phyloP scores from a whole-genome alignment of 1,140 invertebrate genomes.

The Frieseomelitta varia region DNA sequence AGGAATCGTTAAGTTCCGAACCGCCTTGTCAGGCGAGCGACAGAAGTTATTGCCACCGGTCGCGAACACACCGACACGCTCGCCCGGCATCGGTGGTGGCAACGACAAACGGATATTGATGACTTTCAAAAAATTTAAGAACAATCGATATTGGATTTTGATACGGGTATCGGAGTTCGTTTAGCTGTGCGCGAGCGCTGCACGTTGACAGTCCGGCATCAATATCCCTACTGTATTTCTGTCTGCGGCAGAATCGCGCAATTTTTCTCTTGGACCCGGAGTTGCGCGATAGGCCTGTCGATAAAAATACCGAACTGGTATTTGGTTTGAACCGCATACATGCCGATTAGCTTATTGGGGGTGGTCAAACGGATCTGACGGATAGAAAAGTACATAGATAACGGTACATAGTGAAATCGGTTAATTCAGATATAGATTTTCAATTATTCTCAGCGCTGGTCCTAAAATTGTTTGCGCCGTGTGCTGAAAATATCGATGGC shows the following conservation, averaged over 20 bases:
- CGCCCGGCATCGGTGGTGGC: no score
- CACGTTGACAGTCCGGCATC: slow-evolving; percentile 46
- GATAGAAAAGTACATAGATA: background rate
- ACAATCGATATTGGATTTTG: slow-evolving; percentile 48
- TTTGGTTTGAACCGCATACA: no score
- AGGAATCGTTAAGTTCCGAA: background rate
- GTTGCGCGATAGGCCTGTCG: slow-evolving; percentile 12
- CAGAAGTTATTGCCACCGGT: slow-evolving; percentile 6
- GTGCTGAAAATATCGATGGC: background rate
- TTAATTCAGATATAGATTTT: background rate
- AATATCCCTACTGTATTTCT: slow-evolving; percentile 44
- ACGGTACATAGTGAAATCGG: background rate
- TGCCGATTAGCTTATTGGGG: background rate
- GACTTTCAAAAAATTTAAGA: slow-evolving; percentile 42
- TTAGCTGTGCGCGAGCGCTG: slow-evolving; percentile 25
- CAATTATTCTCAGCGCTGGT: background rate
- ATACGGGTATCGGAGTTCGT: slow-evolving; percentile 41
- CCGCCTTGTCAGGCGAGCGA: no score
- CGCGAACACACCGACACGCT: background rate
- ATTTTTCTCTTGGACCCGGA: slow-evolving; percentile 29
- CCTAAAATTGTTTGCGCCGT: background rate
- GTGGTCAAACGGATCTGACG: background rate
- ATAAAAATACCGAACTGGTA: slow-evolving; percentile 25
- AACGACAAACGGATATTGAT: slow-evolving; percentile 26
- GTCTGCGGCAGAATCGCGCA: slow-evolving; percentile 35